Evolutionary conservation across 1,140 invertebrate species (phyloP), one percentile per base, ranked within the genome.

Genomic region (Hypothenemus hampei): DNA sequence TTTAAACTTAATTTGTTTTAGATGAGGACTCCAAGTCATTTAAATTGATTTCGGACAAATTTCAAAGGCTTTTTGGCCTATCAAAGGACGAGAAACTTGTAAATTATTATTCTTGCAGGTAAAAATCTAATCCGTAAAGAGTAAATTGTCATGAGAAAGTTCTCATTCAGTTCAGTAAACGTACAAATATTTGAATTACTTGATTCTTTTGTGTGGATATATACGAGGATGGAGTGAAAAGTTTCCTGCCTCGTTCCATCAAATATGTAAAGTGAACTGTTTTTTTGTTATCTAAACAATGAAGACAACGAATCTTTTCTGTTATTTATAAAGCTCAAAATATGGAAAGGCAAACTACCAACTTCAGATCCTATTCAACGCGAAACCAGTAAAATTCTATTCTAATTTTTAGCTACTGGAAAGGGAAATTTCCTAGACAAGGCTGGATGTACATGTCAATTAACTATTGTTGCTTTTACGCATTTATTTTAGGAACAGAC

Each of bases 381-480:
- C n/a, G n/a, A n/a, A n/a, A n/a, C n/a, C n/a, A n/a, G n/a, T n/a
- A n/a, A n/a, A n/a, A n/a, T n/a, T n/a, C n/a, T n/a, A n/a, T n/a
- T n/a, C n/a, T n/a, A n/a, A n/a, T n/a, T 70, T 83, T 71, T 69
- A 96, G 93, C 69, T 96, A 93, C 69, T 93, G 91, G 85, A 94
- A 93, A 75, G 86, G 88, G 19, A 86, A 85, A 70, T 75, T 98
- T 55, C 95, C 95, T 3, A 76, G 88, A 31, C 94, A 97, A 78
- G 96, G 96, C 29, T 95, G 93, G 86, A 76, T 98, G 63, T 99
- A 98, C 71, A 80, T 98, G 11, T 96, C 93, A 40, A 83, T 98
- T 36, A 93, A 95, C 69, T 91, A 97, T 71, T 78, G 97, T 65
- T 97, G 92, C 69, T 99, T 98, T 74, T 91, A 98, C 73, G 91